Evolutionary conservation across 2,888 invertebrate genomes (phyloP).

Genomic region (Bombylius discolor): DNA sequence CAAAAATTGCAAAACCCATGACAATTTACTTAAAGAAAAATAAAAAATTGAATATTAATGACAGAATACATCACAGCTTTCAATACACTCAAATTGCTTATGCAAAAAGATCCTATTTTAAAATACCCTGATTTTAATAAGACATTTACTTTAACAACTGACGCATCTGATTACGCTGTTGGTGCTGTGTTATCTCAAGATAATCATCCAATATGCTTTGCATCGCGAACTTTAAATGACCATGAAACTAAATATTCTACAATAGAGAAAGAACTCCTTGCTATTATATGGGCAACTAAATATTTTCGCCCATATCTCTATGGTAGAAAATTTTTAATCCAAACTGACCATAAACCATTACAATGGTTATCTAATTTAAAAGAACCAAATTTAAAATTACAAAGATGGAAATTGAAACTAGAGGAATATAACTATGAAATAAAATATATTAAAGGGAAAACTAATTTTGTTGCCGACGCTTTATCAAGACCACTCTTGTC

Average conservation of each 20-base stretch:
- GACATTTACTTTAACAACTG: slow-evolving; percentile 1
- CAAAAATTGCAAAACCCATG: too few relatives aligned
- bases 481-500: slow-evolving; percentile 1
- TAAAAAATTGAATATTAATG: too few relatives aligned
- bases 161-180: slow-evolving; percentile 4
- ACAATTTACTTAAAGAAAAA: too few relatives aligned
- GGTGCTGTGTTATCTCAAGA: slow-evolving; percentile 1
- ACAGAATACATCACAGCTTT: too few relatives aligned
- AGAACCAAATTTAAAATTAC: slow-evolving; percentile 7
- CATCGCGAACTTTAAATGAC: neutral
- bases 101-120: too few relatives aligned
- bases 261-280: slow-evolving; percentile 2
- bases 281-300: slow-evolving; percentile 3
- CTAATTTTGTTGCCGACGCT: slow-evolving; percentile 10
- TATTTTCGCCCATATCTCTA: neutral
- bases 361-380: slow-evolving; percentile 8
- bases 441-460: slow-evolving; percentile 6
- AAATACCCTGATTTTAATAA: slow-evolving; percentile 2
- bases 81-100: too few relatives aligned
- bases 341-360: slow-evolving; percentile 2
- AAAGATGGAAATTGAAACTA: slow-evolving; percentile 12
- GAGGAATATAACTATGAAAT: slow-evolving; percentile 11
- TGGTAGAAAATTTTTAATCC: neutral
- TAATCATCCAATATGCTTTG: neutral
- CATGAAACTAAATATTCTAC: slow-evolving; percentile 1